Percentiles rank a stretch among this genome's conserved stretches.
These are phyloP conservation scores for Hypsibius dujardini DNA, from an alignment of 1,140 invertebrate genomes.

Conservation along the genomic window DNA sequence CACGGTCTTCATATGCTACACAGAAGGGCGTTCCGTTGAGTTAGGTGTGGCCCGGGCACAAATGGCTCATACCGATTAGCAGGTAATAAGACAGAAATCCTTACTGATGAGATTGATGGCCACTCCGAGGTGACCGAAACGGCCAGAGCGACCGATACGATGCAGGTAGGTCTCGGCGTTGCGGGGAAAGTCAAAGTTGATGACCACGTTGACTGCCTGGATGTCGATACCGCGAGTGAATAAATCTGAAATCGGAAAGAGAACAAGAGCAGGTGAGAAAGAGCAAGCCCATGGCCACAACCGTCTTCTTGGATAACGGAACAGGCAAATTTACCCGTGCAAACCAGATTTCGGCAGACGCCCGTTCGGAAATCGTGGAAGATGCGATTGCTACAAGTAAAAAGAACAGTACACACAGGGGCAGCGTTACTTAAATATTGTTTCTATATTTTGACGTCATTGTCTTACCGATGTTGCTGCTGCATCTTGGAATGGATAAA, in stretches of 20 bases:
- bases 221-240: slow-evolving; percentile 99
- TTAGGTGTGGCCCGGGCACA: no score
- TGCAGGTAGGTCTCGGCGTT: slow-evolving; percentile 43
- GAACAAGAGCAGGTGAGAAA: neutral
- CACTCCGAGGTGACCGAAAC: slow-evolving; percentile 41
- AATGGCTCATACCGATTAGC: no score
- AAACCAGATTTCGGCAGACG: slow-evolving; percentile 85
- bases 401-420: neutral
- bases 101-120: slow-evolving; percentile 43
- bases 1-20: slow-evolving; percentile 77
- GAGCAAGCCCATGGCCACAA: slow-evolving; percentile 1
- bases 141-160: slow-evolving; percentile 40
- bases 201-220: slow-evolving; percentile 88
- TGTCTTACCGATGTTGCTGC: slow-evolving; percentile 57
- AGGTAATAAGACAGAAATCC: slow-evolving; percentile 25
- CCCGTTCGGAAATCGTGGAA: slow-evolving; percentile 98
- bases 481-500: slow-evolving; percentile 99
- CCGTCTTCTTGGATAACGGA: neutral
- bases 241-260: slow-evolving; percentile 55
- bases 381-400: slow-evolving; percentile 55
- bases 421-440: neutral
- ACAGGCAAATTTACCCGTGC: slow-evolving; percentile 44
- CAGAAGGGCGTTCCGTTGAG: no score
- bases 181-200: slow-evolving; percentile 43
- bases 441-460: neutral